Evolutionary conservation across 2,113 vertebrate genomes (phyloP), one percentile per base, ranked within the genome.

Genomic region (Anser brachyrhynchus): DNA sequence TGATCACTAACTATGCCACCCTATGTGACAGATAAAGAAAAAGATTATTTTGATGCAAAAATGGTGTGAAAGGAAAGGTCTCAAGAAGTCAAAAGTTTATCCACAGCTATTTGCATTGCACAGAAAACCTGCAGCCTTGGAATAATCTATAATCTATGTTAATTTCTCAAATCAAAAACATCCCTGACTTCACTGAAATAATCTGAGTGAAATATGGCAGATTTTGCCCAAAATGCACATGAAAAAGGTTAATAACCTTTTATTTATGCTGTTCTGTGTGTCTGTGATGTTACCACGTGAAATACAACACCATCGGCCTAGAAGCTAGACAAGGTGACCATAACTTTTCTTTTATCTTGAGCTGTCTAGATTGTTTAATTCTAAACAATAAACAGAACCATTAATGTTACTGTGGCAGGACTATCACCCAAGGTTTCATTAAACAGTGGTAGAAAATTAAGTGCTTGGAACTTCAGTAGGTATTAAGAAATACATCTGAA

Each of bases 171-270:
- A 92, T 23, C 52, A 35, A 83, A 86, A 6, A 41, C 2, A 86
- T 25, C 10, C 26, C 52, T 57, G 21, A 43, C 20, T 49, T 92
- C 21, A 79, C 6, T 83, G 43, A 64, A 65, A 76, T 26, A 64
- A 55, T 3, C 13, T 16, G 19, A 64, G 41, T 35, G 71, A 91
- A 81, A 35, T 13, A 71, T 6, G 9, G 10, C 57, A 66, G 46
- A 20, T 61, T 70, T 96, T 76, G 17, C 35, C 78, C 21, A 52
- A 90, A n/a, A 65, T 44, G 7, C 23, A 18, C 17, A 14, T 84
- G 96, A 87, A 92, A 97, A 98, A 98, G 93, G 94, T 85, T 95
- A 96, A 87, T 49, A 95, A 69, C 66, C 88, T 98, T 97, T 57
- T 6, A 97, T 98, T 90, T 74, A 3, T 59, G 43, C 85, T 96